phyloP scores from a whole-genome alignment of 2,888 invertebrate species.

The Amiota minor region DNA sequence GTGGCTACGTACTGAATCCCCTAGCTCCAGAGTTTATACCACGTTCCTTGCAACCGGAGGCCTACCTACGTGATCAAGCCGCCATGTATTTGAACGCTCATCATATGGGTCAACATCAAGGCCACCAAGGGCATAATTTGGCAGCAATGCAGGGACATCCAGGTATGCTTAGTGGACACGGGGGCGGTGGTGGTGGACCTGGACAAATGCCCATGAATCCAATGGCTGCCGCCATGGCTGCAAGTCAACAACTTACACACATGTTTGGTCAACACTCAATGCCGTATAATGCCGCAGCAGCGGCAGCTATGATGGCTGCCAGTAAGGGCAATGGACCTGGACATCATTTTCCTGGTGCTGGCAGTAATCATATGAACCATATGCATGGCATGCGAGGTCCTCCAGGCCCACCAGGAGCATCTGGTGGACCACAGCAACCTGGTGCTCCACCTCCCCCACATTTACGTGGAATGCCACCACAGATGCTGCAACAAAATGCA shows the following conservation, averaged over 20 bases:
- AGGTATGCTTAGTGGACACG: constrained; percentile 58
- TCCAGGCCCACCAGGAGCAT: constrained; percentile 47
- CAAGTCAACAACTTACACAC: constrained; percentile 61
- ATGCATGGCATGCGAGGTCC: constrained; percentile 59
- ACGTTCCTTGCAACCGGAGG: constrained; percentile 75
- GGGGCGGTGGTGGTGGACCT: constrained; percentile 35
- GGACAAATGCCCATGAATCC: constrained; percentile 65
- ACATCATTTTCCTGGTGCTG: constrained; percentile 52
- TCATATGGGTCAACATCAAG: constrained; percentile 39
- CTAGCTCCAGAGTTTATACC: constrained; percentile 87
- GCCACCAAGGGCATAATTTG: constrained; percentile 51
- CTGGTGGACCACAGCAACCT: constrained; percentile 55
- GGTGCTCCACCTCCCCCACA: constrained; percentile 62
- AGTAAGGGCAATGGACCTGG: constrained; percentile 55
- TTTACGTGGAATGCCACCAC: constrained; percentile 61
- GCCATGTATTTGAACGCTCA: constrained; percentile 65
- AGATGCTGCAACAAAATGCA: constrained; percentile 41
- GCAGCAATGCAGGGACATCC: constrained; percentile 36
- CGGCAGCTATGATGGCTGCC: constrained; percentile 65
- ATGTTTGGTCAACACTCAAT: constrained; percentile 64
- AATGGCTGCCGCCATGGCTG: constrained; percentile 60
- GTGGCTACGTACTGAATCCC: constrained; percentile 86
- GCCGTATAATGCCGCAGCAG: constrained; percentile 51
- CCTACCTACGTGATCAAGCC: constrained; percentile 73
- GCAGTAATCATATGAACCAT: constrained; percentile 56